A percentile compares a stretch with the other conserved stretches of the same genome.
Evolutionary conservation across 2,113 vertebrate species (phyloP).

Genomic region (Fregetta grallaria): DNA sequence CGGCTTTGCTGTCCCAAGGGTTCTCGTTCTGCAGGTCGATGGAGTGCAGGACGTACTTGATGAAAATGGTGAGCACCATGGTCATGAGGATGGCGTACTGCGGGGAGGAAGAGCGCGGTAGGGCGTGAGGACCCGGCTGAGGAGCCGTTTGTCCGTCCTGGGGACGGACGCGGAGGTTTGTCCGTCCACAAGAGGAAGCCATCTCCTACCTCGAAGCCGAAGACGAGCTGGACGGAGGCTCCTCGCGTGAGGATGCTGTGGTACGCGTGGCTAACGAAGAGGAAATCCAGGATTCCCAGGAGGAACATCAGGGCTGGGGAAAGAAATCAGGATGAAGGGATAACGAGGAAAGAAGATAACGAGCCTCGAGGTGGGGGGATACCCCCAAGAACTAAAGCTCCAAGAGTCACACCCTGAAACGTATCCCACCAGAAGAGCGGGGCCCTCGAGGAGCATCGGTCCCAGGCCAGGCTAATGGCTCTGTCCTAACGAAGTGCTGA

Average conservation of each 20-base stretch:
- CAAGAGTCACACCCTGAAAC: rapidly evolving
- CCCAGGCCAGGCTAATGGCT: rapidly evolving
- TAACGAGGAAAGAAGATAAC: no score
- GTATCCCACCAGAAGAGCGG: rapidly evolving
- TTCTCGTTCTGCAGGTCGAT: constrained; percentile 94
- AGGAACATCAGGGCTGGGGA: constrained; percentile 84
- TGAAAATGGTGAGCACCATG: constrained; percentile 94
- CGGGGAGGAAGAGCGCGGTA: rapidly evolving
- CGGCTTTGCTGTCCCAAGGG: constrained; percentile 97
- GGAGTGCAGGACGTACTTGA: constrained; percentile 94
- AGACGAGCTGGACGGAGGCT: constrained; percentile 95
- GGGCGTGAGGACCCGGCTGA: not conserved
- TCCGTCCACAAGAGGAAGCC: no score
- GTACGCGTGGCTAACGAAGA: constrained; percentile 93
- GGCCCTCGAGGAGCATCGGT: rapidly evolving
- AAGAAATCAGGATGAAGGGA: rapidly evolving
- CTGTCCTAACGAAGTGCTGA: rapidly evolving
- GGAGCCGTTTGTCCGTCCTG: not conserved
- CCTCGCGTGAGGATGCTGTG: constrained; percentile 94
- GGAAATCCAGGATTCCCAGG: constrained; percentile 86
- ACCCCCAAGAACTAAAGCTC: not conserved
- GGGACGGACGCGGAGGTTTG: rapidly evolving
- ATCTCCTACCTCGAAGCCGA: constrained; percentile 71
- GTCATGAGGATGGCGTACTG: constrained; percentile 97
- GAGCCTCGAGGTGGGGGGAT: not conserved